phyloP scores from a whole-genome alignment of 2,113 vertebrate genomes.

The Antechinus flavipes region DNA sequence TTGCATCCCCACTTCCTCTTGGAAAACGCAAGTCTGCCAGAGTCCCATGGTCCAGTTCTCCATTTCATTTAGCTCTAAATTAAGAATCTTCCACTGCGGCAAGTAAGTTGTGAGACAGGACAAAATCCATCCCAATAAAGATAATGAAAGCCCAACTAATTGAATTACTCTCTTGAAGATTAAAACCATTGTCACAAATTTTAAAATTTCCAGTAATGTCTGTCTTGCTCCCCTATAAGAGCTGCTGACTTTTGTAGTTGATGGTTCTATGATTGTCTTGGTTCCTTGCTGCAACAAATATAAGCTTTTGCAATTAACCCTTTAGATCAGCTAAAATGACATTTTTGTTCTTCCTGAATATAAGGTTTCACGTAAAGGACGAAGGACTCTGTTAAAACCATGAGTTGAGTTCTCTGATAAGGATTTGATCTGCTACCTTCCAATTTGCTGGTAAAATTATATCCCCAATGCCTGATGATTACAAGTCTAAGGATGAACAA shows the following conservation, averaged over 20 bases:
- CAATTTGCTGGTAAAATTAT: constrained; percentile 90
- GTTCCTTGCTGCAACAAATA: constrained; percentile 80
- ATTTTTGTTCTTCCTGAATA: constrained; percentile 85
- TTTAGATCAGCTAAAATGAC: constrained; percentile 80
- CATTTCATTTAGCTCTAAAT: constrained; percentile 94
- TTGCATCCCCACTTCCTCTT: constrained; percentile 91
- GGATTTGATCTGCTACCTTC: constrained; percentile 89
- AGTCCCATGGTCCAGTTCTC: constrained; percentile 95
- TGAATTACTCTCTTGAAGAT: constrained; percentile 82
- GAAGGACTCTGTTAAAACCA: constrained; percentile 83
- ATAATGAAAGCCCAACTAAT: constrained; percentile 88
- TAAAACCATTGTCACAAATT: constrained; percentile 78
- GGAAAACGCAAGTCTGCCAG: constrained; percentile 94
- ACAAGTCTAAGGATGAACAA: constrained; percentile 88
- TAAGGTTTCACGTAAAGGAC: constrained; percentile 87
- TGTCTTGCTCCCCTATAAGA: constrained; percentile 56
- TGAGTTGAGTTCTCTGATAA: constrained; percentile 87
- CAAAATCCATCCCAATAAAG: constrained; percentile 91
- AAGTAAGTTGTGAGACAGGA: constrained; percentile 91
- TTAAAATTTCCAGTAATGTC: not conserved
- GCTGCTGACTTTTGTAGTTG: constrained; percentile 65
- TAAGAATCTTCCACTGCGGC: constrained; percentile 96
- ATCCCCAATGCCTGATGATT: constrained; percentile 87
- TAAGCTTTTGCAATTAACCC: constrained; percentile 85
- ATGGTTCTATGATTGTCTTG: constrained; percentile 67